A percentile compares a stretch with the other conserved stretches of the same genome.
Conservation (phyloP, 2,113 vertebrate species). For the Hylia prasina region DNA sequence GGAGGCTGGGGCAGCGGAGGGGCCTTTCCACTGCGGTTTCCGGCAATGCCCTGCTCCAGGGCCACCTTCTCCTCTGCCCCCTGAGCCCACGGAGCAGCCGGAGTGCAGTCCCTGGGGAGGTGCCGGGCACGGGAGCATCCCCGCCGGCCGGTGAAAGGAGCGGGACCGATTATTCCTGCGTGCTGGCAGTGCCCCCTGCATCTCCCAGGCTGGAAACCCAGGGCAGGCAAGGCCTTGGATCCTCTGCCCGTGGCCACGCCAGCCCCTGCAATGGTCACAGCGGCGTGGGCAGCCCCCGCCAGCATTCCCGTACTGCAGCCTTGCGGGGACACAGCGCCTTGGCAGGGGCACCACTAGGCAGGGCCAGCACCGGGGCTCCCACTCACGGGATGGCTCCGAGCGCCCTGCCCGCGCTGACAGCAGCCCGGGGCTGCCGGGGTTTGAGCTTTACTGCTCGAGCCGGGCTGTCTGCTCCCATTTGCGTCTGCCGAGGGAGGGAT, state of each 20-base stretch:
- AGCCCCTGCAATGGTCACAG: background rate
- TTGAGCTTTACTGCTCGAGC: background rate
- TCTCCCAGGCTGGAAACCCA: background rate
- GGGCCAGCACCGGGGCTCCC: background rate
- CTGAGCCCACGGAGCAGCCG: fast-evolving
- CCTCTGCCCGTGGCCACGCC: fast-evolving
- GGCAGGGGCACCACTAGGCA: background rate
- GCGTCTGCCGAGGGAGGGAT: background rate
- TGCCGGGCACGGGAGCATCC: background rate
- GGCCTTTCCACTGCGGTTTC: background rate
- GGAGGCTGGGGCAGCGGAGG: background rate
- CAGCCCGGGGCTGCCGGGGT: background rate
- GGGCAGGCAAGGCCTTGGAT: background rate
- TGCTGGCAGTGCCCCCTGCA: background rate
- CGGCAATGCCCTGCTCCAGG: fast-evolving
- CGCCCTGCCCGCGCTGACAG: background rate
- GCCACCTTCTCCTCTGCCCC: background rate
- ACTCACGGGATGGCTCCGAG: background rate
- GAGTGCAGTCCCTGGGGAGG: background rate
- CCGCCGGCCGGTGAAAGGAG: fast-evolving
- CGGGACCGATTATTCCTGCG: background rate
- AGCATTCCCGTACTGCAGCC: background rate
- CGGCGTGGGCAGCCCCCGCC: background rate
- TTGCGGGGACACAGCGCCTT: fast-evolving
- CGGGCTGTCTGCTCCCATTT: constrained; percentile 37